Percentiles rank a stretch among this genome's conserved stretches.
Evolutionary conservation across 2,888 invertebrate genomes (phyloP).

Genomic region (Neoascia interrupta): DNA sequence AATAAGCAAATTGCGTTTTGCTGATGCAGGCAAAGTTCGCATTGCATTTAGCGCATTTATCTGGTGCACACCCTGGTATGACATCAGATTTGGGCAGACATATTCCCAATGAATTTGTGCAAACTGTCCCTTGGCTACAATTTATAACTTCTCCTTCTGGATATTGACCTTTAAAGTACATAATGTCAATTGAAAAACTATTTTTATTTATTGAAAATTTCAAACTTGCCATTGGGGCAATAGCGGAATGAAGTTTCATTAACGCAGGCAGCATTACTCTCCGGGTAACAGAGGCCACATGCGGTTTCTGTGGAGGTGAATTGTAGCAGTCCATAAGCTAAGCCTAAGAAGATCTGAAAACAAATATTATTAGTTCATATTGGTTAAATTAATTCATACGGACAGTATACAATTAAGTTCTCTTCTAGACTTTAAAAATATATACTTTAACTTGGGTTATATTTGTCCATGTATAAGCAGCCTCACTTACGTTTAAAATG

Average conservation of each 20-base stretch:
- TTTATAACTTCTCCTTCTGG: too few relatives aligned
- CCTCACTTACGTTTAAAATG: too few relatives aligned
- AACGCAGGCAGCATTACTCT: neutral
- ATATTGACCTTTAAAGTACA: too few relatives aligned
- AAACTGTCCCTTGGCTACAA: neutral
- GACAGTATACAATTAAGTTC: too few relatives aligned
- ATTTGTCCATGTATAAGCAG: too few relatives aligned
- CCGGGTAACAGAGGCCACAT: neutral
- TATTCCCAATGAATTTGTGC: neutral
- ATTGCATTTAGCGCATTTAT: neutral
- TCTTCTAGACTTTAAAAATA: too few relatives aligned
- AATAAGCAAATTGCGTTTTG: slow-evolving; percentile 4
- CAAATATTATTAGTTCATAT: too few relatives aligned
- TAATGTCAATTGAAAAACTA: too few relatives aligned
- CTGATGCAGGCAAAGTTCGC: neutral
- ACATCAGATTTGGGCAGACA: neutral
- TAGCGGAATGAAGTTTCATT: neutral
- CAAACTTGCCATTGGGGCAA: slow-evolving; percentile 10
- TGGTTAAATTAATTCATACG: too few relatives aligned
- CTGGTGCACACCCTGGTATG: neutral
- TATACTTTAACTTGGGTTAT: too few relatives aligned
- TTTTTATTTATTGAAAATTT: neutral
- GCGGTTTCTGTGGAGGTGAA: neutral
- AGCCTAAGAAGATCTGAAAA: neutral
- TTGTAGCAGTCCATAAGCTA: neutral